Percentiles rank a stretch among this genome's conserved stretches.
Conservation (phyloP, 64 coral and sea anemone genomes). For the Orbicella faveolata region DNA sequence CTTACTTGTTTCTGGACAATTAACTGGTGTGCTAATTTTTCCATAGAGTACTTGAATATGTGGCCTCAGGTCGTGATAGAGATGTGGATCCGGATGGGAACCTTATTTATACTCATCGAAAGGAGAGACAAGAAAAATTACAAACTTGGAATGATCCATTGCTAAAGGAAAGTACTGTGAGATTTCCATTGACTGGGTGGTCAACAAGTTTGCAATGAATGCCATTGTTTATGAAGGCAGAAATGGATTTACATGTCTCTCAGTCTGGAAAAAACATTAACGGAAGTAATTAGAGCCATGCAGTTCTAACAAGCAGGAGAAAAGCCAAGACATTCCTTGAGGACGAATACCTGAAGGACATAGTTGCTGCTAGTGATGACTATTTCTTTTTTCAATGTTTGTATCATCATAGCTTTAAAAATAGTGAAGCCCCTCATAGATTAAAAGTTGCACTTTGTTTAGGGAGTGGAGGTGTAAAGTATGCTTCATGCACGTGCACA, state of each 20-base stretch:
- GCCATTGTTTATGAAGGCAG: slow-evolving; percentile 33
- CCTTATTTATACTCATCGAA: too few species aligned
- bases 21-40: too few species aligned
- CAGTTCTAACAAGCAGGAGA: slow-evolving; percentile 25
- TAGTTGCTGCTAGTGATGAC: slow-evolving; percentile 12
- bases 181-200: slow-evolving; percentile 35
- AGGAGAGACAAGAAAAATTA: too few species aligned
- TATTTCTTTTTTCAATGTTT: slow-evolving; percentile 36
- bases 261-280: neutral
- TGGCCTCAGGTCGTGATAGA: too few species aligned
- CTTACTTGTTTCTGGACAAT: too few species aligned
- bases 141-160: too few species aligned
- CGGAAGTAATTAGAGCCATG: neutral
- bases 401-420: slow-evolving; percentile 59
- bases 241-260: slow-evolving; percentile 45
- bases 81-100: too few species aligned
- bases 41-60: too few species aligned
- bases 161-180: neutral
- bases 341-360: slow-evolving; percentile 28
- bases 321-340: slow-evolving; percentile 39
- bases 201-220: slow-evolving; percentile 29
- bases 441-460: slow-evolving; percentile 46
- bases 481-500: slow-evolving; percentile 53
- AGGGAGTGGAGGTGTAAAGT: slow-evolving; percentile 34
- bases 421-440: slow-evolving; percentile 36